phyloP scores from a whole-genome alignment of 2,113 vertebrate species.

The Falcunculus frontatus region DNA sequence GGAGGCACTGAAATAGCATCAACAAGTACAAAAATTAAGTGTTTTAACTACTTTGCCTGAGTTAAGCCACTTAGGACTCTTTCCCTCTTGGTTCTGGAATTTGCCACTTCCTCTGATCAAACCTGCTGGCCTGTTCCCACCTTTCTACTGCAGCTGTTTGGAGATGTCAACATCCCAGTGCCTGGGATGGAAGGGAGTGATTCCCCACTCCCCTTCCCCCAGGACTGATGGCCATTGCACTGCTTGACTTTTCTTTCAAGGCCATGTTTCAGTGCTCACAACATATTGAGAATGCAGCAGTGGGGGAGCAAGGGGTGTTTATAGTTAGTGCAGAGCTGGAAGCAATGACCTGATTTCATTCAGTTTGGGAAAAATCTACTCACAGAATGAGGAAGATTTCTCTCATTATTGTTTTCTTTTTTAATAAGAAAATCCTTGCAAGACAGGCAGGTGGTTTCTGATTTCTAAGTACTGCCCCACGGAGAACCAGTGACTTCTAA shows the following conservation, averaged over 20 bases:
- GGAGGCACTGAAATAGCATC: slow-evolving; percentile 35
- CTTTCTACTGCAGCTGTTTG: neutral
- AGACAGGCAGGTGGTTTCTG: neutral
- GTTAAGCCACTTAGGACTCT: neutral
- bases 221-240: neutral
- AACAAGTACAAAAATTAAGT: slow-evolving; percentile 36
- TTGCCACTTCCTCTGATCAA: neutral
- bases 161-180: neutral
- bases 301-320: neutral
- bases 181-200: neutral
- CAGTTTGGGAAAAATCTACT: neutral
- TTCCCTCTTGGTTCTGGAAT: neutral
- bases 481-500: neutral
- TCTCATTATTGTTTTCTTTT: neutral
- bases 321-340: neutral
- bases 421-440: neutral
- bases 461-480: neutral
- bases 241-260: neutral
- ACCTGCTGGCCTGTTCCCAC: neutral
- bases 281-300: neutral
- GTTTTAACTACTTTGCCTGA: neutral
- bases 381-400: neutral
- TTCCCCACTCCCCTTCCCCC: neutral
- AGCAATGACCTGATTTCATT: neutral
- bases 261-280: neutral